phyloP scores from a whole-genome alignment of 2,888 invertebrate genomes.

The Onchidella celtica region DNA sequence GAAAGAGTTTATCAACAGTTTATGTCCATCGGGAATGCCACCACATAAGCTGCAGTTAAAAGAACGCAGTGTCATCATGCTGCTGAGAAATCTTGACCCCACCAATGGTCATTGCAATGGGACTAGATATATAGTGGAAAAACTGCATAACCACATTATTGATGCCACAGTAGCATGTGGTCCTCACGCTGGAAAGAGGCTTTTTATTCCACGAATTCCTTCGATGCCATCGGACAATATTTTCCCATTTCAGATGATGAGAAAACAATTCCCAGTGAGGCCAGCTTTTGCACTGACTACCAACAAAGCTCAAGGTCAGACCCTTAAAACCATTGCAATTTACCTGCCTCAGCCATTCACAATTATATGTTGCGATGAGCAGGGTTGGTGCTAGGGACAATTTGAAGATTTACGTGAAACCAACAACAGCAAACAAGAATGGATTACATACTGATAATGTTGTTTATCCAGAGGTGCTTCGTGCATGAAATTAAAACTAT shows the following conservation, averaged over 20 bases:
- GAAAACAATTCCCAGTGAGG: neutral
- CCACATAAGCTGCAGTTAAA: too few species aligned
- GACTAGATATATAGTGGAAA: too few species aligned
- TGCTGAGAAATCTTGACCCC: too few species aligned
- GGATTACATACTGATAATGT: neutral
- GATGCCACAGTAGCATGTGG: too few species aligned
- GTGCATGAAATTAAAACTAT: neutral
- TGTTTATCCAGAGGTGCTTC: neutral
- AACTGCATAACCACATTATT: too few species aligned
- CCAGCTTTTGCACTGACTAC: neutral
- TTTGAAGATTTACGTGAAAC: neutral
- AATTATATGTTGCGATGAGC: neutral
- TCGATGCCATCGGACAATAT: too few species aligned
- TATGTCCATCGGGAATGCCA: too few species aligned
- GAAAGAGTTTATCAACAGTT: too few species aligned
- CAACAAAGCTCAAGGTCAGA: neutral
- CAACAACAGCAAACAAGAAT: neutral
- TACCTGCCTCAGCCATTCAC: neutral
- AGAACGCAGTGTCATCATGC: too few species aligned
- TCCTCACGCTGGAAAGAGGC: too few species aligned
- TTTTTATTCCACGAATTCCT: too few species aligned
- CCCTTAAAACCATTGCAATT: neutral
- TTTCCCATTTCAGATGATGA: neutral
- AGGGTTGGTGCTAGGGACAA: neutral
- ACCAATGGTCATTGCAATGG: too few species aligned